These are phyloP conservation scores for Apteryx mantelli DNA, from an alignment of 2,113 vertebrate species.

Conservation along the genomic window DNA sequence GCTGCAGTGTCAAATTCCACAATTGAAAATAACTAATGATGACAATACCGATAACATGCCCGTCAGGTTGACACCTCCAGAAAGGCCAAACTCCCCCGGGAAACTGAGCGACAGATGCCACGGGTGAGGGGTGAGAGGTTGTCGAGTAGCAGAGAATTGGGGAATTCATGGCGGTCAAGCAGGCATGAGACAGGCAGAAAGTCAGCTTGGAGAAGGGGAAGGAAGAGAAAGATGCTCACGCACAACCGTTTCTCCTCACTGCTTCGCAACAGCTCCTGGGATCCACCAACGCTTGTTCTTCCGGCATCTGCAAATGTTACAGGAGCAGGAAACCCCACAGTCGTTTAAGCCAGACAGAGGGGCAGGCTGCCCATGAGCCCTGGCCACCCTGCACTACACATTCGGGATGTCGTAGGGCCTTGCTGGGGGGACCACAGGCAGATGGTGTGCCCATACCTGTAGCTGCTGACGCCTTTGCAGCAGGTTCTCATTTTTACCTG, in stretches of 20 bases:
- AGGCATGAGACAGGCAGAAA: accelerated
- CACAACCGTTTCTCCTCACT: background rate
- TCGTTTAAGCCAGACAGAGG: background rate
- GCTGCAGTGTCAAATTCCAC: background rate
- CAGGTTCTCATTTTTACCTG: accelerated
- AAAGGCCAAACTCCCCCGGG: background rate
- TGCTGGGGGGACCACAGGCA: accelerated
- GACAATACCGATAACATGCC: background rate
- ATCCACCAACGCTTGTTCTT: background rate
- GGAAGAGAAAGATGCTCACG: background rate
- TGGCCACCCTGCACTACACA: accelerated
- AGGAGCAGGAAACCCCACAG: background rate
- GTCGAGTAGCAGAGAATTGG: background rate
- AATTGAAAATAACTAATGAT: background rate
- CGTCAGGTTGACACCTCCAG: accelerated
- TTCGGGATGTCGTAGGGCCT: accelerated
- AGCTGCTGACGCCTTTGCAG: background rate
- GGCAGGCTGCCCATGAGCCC: background rate
- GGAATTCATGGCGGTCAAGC: background rate
- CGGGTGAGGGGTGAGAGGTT: accelerated
- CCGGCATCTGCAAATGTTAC: background rate
- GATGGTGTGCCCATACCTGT: accelerated
- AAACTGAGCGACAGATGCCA: accelerated
- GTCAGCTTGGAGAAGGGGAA: accelerated
- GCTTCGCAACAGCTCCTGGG: accelerated